Percentiles rank a stretch among this genome's conserved stretches.
Evolutionary conservation across 2,888 invertebrate genomes (phyloP).

Genomic region (Epistrophe eligans): DNA sequence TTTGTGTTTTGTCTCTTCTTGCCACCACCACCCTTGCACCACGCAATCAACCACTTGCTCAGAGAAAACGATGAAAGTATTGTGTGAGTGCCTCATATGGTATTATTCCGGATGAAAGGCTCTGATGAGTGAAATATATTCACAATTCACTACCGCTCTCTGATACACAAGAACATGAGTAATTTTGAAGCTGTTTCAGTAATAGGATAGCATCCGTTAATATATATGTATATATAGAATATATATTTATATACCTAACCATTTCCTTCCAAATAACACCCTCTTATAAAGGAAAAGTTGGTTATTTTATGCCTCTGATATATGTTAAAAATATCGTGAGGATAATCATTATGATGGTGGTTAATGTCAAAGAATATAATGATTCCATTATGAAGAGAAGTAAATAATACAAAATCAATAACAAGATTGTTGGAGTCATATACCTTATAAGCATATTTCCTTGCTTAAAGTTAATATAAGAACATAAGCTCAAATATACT

Average conservation of each 20-base stretch:
- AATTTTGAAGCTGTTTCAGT: conserved; percentile 17
- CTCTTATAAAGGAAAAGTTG: not conserved
- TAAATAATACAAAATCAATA: conserved; percentile 14
- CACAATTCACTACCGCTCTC: conserved; percentile 17
- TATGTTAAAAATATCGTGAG: conserved; percentile 1
- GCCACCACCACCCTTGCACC: not conserved
- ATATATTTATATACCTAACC: not conserved
- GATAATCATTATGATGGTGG: conserved; percentile 13
- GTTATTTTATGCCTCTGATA: not conserved
- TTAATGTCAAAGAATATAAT: conserved; percentile 16
- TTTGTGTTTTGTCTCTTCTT: not conserved
- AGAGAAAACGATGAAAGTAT: conserved; percentile 29
- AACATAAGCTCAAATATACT: not conserved
- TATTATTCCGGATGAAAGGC: conserved; percentile 50
- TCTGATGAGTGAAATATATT: conserved; percentile 42
- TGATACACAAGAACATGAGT: not conserved
- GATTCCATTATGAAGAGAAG: conserved; percentile 7
- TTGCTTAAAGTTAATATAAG: not conserved
- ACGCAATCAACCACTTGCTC: no score
- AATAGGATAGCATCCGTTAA: conserved; percentile 21
- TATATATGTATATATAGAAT: not conserved
- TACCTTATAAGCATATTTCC: not conserved
- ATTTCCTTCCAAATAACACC: conserved; percentile 3
- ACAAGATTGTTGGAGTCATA: not conserved
- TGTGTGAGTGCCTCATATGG: conserved; percentile 35